Evolutionary conservation across 2,797 vertebrate species (phyloP), one percentile per base, ranked within the genome.

Genomic region (Sebastolobus altivelis): DNA sequence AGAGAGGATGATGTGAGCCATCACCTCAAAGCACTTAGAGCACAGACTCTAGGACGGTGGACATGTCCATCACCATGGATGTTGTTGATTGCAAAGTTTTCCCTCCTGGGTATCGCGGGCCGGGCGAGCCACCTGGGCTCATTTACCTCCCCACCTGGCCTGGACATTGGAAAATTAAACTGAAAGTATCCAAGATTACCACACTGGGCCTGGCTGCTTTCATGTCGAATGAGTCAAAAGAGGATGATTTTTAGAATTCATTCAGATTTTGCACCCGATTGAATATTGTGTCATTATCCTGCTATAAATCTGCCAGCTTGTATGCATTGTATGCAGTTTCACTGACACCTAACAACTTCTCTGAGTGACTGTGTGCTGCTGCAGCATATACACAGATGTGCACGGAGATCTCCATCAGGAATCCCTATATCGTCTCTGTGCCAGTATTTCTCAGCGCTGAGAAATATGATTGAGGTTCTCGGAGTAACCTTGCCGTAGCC

Each of bases 111-210:
- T 66, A 63, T 71, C 67, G 2, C 70, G 22, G 70, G 76, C 84
- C 84, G n/a, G 77, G 31, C 43, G 20, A 84, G 75, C 80, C 89
- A 89, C 83, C 87, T 87, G 88, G 84, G 78, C 82, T 93, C 83
- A 71, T 81, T 86, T 82, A 68, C 84, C 67, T 79, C 6, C 82
- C 84, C 58, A 91, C 87, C 85, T 88, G 77, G 76, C 61, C 69
- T 27, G 83, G 79, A 85, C 79, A 65, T 25, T 49, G 60, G 81
- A 71, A 84, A 84, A 86, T 77, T 72, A 78, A 75, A 77, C 33
- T 4, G 2, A 75, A 77, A 87, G 66, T 65, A 65, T 71, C 40
- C 40, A 38, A 80, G 70, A 83, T 85, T 55, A 77, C 40, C 22
- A 31, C 22, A 33, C 60, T 25, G 70, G 55, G 10, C 60, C 67